phyloP scores from a whole-genome alignment of 2,113 vertebrate genomes.

The Mastomys coucha region DNA sequence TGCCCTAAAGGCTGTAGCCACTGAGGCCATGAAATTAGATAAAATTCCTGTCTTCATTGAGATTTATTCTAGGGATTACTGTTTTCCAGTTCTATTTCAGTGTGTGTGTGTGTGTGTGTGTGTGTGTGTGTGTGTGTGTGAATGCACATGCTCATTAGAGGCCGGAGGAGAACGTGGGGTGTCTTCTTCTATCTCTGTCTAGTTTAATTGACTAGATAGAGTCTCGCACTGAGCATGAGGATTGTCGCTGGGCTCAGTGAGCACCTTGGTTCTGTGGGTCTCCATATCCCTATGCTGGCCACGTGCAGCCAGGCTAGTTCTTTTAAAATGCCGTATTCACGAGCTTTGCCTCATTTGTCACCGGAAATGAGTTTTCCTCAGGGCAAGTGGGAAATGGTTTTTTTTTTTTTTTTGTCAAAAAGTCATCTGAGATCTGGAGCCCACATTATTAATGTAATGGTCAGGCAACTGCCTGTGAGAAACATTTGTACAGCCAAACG shows the following conservation, averaged over 20 bases:
- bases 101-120: background rate
- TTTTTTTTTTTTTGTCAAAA: background rate
- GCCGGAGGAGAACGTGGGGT: background rate
- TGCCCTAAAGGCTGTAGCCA: background rate
- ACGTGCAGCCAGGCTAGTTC: background rate
- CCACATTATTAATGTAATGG: background rate
- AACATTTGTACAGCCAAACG: background rate
- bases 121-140: background rate
- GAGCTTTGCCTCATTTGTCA: background rate
- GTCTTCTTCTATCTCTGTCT: background rate
- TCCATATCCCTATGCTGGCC: background rate
- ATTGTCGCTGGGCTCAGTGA: background rate
- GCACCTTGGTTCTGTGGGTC: background rate
- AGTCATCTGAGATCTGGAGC: slow-evolving; percentile 35
- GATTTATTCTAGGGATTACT: background rate
- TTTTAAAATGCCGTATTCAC: background rate
- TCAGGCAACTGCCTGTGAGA: background rate
- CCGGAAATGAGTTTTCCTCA: background rate
- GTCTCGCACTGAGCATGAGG: background rate
- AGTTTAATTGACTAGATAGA: background rate
- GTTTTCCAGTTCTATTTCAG: background rate
- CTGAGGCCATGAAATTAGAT: background rate
- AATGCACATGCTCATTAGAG: background rate
- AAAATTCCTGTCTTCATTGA: background rate
- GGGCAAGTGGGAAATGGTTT: background rate